Conservation (phyloP, 2,888 invertebrate species). For the Eilema caniola region DNA sequence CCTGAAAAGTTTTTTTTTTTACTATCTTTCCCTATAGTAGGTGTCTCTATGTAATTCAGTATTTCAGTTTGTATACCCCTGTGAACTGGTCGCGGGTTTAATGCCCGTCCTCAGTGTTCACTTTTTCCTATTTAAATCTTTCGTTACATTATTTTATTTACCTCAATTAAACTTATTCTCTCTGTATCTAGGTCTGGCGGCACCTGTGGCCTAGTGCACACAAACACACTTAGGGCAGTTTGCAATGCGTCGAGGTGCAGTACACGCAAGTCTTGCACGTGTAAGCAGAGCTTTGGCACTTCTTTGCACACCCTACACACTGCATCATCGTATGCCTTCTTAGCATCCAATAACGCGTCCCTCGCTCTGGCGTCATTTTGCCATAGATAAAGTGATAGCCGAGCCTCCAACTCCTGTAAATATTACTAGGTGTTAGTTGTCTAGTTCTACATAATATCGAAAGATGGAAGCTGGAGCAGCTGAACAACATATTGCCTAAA, state of each 20-base stretch:
- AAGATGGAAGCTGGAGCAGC: neutral
- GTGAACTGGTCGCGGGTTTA: too few relatives aligned
- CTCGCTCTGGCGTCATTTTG: constrained; percentile 54
- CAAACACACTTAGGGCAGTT: constrained; percentile 9
- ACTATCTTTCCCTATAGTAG: too few relatives aligned
- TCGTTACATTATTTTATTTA: constrained; percentile 77
- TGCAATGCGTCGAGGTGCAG: constrained; percentile 23
- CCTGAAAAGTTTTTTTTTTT: too few relatives aligned
- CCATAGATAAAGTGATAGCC: constrained; percentile 39
- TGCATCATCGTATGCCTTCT: constrained; percentile 43
- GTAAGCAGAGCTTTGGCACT: constrained; percentile 41
- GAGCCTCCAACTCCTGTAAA: constrained; percentile 51
- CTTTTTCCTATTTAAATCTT: too few relatives aligned
- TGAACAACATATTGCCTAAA: neutral
- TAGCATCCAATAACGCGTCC: constrained; percentile 37
- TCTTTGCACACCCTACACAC: constrained; percentile 33
- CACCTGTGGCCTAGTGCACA: constrained; percentile 11
- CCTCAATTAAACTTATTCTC: constrained; percentile 98
- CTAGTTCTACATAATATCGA: neutral
- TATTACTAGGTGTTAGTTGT: neutral
- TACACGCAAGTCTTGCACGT: constrained; percentile 25
- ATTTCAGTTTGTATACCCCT: too few relatives aligned
- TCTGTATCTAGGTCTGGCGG: constrained; percentile 23
- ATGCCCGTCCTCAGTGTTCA: too few relatives aligned
- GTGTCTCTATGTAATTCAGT: too few relatives aligned